A percentile compares a stretch with the other conserved stretches of the same genome.
Conservation (phyloP, 2,113 vertebrate species). For the Felis catus region F.catus_Fca126_mat1.0 CM031412.1:46341501-46342000, state of each 20-base stretch:
- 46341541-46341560: conserved; percentile 31
- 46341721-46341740: neutral
- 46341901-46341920: neutral
- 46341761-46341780: neutral
- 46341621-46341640: neutral
- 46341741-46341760: conserved; percentile 9
- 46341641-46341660: conserved; percentile 38
- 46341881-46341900: conserved; percentile 37
- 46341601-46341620: neutral
- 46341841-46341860: conserved; percentile 21
- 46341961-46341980: conserved; percentile 75
- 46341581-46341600: conserved; percentile 33
- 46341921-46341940: neutral
- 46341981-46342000: conserved; percentile 72
- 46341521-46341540: conserved; percentile 5
- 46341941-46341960: conserved; percentile 30
- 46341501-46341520: neutral
- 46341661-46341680: conserved; percentile 9
- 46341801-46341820: conserved; percentile 3
- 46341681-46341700: neutral
- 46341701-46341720: neutral
- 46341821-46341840: conserved; percentile 51
- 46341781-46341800: conserved; percentile 33
- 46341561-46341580: conserved; percentile 38
- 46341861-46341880: conserved; percentile 30